A percentile compares a stretch with the other conserved stretches of the same genome.
Evolutionary conservation across 1,140 invertebrate species (phyloP).

Genomic region (Bathynomus jamesi): DNA sequence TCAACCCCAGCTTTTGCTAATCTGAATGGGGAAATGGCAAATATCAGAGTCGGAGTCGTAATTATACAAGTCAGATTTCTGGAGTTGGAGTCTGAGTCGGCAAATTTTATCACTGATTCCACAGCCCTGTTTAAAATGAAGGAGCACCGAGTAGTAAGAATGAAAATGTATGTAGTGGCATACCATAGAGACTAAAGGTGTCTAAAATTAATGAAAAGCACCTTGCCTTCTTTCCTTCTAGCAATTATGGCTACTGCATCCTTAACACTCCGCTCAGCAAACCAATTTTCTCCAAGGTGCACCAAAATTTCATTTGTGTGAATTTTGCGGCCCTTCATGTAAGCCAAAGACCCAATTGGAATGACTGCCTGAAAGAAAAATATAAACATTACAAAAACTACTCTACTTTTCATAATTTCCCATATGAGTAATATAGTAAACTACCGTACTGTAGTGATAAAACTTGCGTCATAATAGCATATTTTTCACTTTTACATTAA

Average conservation of each 20-base stretch:
- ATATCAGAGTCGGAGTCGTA: too few species aligned
- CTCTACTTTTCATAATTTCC: not conserved
- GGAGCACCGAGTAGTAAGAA: not conserved
- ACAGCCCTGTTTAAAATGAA: too few species aligned
- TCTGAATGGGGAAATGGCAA: too few species aligned
- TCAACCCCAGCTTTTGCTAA: too few species aligned
- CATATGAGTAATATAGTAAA: not conserved
- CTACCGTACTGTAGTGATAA: too few species aligned
- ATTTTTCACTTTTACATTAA: not conserved
- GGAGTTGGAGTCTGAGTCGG: too few species aligned
- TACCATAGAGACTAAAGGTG: not conserved
- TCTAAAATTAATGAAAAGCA: not conserved
- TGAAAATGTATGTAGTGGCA: not conserved
- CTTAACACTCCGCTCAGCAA: constrained; percentile 57
- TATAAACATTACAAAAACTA: not conserved
- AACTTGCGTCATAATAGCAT: not conserved
- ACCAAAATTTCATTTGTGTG: constrained; percentile 66
- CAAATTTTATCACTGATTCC: too few species aligned
- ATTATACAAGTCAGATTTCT: too few species aligned
- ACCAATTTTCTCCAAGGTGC: constrained; percentile 60
- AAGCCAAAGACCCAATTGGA: constrained; percentile 44
- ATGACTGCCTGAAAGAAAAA: constrained; percentile 23
- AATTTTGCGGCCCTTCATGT: constrained; percentile 58
- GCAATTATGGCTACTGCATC: constrained; percentile 52
- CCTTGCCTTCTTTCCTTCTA: constrained; percentile 21